Base-by-base conservation (phyloP, 2,888 invertebrate species). In the Agrenia bidenticulata region DNA sequence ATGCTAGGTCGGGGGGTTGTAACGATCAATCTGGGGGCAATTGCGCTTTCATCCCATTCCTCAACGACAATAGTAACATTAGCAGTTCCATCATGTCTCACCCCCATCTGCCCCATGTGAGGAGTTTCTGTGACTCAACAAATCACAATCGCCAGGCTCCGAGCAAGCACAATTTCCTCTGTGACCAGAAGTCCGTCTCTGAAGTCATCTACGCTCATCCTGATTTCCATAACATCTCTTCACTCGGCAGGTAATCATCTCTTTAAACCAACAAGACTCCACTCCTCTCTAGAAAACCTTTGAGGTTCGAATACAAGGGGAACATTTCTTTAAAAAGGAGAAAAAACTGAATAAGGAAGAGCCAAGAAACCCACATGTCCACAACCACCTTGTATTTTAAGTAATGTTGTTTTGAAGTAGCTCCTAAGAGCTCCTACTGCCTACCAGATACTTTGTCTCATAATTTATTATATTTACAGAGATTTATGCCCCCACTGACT, bases 131-230 rank as follows among this genome's bases (percentile, higher is more conserved):
- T 78, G 85, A 87, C 76, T 83, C 83, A 42, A 81, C 81, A 21
- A 85, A 81, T 41, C 87, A 87, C 79, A 85, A 87, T 77, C 80
- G 81, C 2, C 82, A 84, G 67, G 85, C 86, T 0, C 87, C 87
- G 0, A 87, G 86, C 23, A 86, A 86, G 78, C 88, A 87, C 69
- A 88, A 87, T 78, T 81, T 84, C 37, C 80, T 87, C 23, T 88
- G 88, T 77, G 81, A 83, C 63, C 81, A 85, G 26, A 81, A 82
- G 51, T 85, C 85, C 76, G 84, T 85, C 1, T 80, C 84, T 76
- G 85, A 86, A 66, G 83, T 87, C 21, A 85, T 86, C 62, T 78
- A 82, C 26, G 80, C 80, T 64, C 84, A 85, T 77, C 73, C 78
- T 1, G 86, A 86, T 77, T 86, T 86, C 74, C 64, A 66, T 45